Conservation (phyloP, 2,113 vertebrate species). For the Plectropomus leopardus region DNA sequence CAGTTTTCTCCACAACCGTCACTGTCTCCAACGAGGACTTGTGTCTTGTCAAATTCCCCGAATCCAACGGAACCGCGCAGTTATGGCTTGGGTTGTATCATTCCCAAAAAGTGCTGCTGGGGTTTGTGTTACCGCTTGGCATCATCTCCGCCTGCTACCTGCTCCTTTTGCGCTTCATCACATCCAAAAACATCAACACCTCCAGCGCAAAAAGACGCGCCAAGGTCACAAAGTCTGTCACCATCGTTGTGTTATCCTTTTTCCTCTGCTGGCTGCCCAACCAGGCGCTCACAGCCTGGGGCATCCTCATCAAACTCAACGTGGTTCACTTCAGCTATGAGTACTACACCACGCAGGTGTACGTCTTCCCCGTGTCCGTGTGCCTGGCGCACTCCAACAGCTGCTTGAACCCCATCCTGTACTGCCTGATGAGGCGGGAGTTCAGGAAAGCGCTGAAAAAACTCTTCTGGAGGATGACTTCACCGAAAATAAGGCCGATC, state of each 20-base stretch:
- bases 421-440: slow-evolving; percentile 95
- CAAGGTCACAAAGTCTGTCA: slow-evolving; percentile 94
- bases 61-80: slow-evolving; percentile 86
- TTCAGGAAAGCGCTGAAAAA: slow-evolving; percentile 93
- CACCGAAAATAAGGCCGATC: slow-evolving; percentile 90
- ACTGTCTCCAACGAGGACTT: slow-evolving; percentile 90
- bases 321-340: slow-evolving; percentile 91
- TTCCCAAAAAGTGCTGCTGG: slow-evolving; percentile 93
- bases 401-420: slow-evolving; percentile 95
- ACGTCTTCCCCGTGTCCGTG: slow-evolving; percentile 93
- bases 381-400: slow-evolving; percentile 98
- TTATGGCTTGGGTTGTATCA: slow-evolving; percentile 96
- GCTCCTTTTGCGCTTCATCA: slow-evolving; percentile 92
- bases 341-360: slow-evolving; percentile 94
- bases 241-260: slow-evolving; percentile 94
- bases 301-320: slow-evolving; percentile 96
- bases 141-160: slow-evolving; percentile 92
- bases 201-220: slow-evolving; percentile 90
- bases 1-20: slow-evolving; percentile 93
- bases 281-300: slow-evolving; percentile 95
- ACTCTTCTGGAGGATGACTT: slow-evolving; percentile 91
- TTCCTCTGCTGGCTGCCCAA: slow-evolving; percentile 98
- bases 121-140: slow-evolving; percentile 90
- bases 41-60: slow-evolving; percentile 93
- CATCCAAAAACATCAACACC: slow-evolving; percentile 85